Evolutionary conservation across 2,797 vertebrate species (phyloP).

Genomic region (Hozukius guyotensis): DNA sequence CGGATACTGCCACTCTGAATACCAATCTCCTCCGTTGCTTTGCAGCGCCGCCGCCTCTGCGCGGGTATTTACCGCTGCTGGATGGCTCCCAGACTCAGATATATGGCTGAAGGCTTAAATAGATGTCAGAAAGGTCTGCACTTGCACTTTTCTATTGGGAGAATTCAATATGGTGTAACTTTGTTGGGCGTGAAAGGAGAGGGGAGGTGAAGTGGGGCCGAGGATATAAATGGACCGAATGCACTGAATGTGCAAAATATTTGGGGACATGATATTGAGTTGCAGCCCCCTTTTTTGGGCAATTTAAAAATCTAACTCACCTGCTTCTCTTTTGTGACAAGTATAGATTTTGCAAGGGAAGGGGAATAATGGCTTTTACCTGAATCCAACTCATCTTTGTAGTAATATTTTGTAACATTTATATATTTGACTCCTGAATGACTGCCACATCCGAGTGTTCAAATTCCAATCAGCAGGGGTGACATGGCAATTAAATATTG

Average conservation of each 20-base stretch:
- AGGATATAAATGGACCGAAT: constrained; percentile 40
- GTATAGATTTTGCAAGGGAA: constrained; percentile 4
- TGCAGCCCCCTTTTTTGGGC: constrained; percentile 10
- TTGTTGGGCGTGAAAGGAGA: constrained; percentile 39
- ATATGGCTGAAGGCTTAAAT: constrained; percentile 59
- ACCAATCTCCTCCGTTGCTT: constrained; percentile 49
- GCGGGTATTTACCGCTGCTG: constrained; percentile 59
- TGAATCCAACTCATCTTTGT: neutral
- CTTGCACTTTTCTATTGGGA: constrained; percentile 62
- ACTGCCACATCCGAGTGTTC: neutral
- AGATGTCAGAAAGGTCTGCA: constrained; percentile 60
- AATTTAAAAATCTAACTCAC: neutral
- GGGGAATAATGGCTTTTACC: constrained; percentile 8
- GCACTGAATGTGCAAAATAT: constrained; percentile 35
- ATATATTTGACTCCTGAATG: neutral
- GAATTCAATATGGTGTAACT: constrained; percentile 53
- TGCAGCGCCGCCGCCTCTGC: constrained; percentile 41
- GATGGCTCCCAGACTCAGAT: constrained; percentile 57
- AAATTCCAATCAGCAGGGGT: constrained; percentile 23
- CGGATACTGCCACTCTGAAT: constrained; percentile 56
- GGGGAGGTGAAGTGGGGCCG: constrained; percentile 17
- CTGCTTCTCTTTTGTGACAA: constrained; percentile 9
- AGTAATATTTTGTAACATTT: constrained; percentile 5
- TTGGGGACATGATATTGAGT: constrained; percentile 28
- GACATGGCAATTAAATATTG: constrained; percentile 24